Base-by-base conservation (phyloP, 2,888 invertebrate species). In the Caenorhabditis becei region DNA sequence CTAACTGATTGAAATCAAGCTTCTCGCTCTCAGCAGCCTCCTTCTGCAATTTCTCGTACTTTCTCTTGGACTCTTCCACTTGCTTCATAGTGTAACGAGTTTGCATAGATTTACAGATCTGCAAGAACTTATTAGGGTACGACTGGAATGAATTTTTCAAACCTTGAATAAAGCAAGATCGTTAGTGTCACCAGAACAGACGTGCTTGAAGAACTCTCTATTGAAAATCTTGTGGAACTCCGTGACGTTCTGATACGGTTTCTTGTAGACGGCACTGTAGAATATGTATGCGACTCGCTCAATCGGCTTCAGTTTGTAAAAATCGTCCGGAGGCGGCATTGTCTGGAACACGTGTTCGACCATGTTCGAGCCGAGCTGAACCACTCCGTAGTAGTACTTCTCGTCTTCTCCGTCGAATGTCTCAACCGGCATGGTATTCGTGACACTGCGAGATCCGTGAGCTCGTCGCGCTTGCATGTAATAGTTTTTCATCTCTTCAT, bases 181-280 rank as follows among this genome's bases (percentile, higher is more conserved):
- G 7, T 80, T 47, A 26, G 41, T 54, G 47, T 83, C 80, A n/a
- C 80, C 83, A 28, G 28, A 20, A 24, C 85, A 83, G 20, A 69
- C 62, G 58, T 62, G 81, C 24, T 80, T 84, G 72, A 72, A 86
- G 54, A 77, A 86, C 35, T 86, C 84, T 7, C 81, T 51, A 51
- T 83, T 86, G 51, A 84, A 86, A 20, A 63, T 69, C 18, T 81
- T 81, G 20, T 77, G 83, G 58, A 86, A 86, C 44, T 81, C 81
- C 1, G 56, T n/a, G 11, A 84, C 62, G 14, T 71, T 70, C 0
- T 58, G 53, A 58, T 75, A 86, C 0, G 81, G 80, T 53, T 83
- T 81, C 10, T 80, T 74, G 44, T 84, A 83, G 49, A 84, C 78
- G 0, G 83, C 77, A 35, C 82, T 83, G 47, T 77, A 86, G 51